Base-by-base conservation (phyloP, 2,113 vertebrate genomes). In the Zeus faber region DNA sequence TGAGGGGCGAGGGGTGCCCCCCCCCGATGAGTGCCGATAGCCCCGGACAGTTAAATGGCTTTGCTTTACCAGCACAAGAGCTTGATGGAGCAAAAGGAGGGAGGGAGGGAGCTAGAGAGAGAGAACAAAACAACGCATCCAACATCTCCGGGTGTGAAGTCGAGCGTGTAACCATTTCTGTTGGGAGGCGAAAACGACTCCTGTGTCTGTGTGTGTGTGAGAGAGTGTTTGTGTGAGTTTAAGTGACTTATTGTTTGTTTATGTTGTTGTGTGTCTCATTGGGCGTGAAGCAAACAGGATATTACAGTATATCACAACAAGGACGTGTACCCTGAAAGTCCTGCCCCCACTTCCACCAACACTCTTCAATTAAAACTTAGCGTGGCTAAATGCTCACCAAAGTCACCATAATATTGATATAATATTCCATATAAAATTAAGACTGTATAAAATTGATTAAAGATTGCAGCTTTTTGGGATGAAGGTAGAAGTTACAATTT, bases 131-230 rank as follows among this genome's bases (percentile, higher is more conserved):
- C 35, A 51, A 48, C 58, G 53, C 14, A 13, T 52, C 3, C 10
- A 20, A 33, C 16, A 21, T 16, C 48, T 5, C 48, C 17, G n/a
- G n/a, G 24, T 20, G 37, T 72, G 57, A 61, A 55, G 49, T 74
- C 55, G 54, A 39, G 46, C 63, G 8, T 59, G 51, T 51, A 51
- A 64, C 27, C 48, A 58, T 58, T 59, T 61, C 53, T 70, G 62
- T 70, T 62, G 54, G 24, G 55, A 23, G n/a, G 13, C 59, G 48
- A 17, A 68, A 50, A 24, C 29, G 52, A 37, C 33, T n/a, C 45
- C 49, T 33, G 35, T 62, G 58, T 49, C 4, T 27, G 9, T 31
- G 14, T 27, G 60, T 72, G 40, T 43, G 16, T 21, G 40, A 18
- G 40, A 18, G 40, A 18, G 40, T 43, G 40, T 43, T n/a, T 43